Conservation (phyloP, 1,140 invertebrate species). For the Maniola jurtina region DNA sequence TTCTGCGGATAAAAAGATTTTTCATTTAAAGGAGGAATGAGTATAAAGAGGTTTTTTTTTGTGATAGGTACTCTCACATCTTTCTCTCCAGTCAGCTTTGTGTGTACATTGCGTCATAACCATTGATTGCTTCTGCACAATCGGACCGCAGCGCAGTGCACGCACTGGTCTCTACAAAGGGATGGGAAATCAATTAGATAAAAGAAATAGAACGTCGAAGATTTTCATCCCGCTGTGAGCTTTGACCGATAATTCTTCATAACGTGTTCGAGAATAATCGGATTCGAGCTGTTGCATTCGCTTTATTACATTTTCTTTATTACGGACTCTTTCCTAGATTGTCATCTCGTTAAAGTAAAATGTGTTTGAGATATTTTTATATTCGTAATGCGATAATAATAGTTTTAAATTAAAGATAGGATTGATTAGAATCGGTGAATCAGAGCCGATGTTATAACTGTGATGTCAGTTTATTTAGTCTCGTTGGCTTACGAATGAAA, state of each 20-base stretch:
- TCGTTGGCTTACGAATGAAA: no score
- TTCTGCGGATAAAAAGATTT: background rate
- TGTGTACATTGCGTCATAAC: slow-evolving; percentile 53
- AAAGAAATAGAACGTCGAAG: slow-evolving; percentile 59
- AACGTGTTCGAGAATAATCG: slow-evolving; percentile 10
- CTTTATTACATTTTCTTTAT: slow-evolving; percentile 12
- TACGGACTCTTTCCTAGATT: background rate
- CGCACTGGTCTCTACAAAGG: slow-evolving; percentile 55
- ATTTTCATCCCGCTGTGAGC: slow-evolving; percentile 46
- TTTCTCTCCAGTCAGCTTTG: slow-evolving; percentile 25
- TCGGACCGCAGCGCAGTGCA: slow-evolving; percentile 50
- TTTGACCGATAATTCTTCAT: slow-evolving; percentile 24
- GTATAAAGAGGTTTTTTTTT: slow-evolving; percentile 19
- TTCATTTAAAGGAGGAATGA: slow-evolving; percentile 8
- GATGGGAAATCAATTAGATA: slow-evolving; percentile 66
- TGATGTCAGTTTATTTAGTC: no score
- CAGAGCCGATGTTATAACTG: no score
- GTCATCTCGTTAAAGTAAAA: background rate
- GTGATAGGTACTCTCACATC: slow-evolving; percentile 16
- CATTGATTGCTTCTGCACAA: slow-evolving; percentile 67
- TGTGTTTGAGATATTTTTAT: background rate
- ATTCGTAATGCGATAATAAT: no score
- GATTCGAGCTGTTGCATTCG: slow-evolving; percentile 10
- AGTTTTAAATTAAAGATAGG: no score
- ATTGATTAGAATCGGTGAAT: no score